Evolutionary conservation across 2,113 vertebrate genomes (phyloP).

Genomic region (Cygnus atratus): DNA sequence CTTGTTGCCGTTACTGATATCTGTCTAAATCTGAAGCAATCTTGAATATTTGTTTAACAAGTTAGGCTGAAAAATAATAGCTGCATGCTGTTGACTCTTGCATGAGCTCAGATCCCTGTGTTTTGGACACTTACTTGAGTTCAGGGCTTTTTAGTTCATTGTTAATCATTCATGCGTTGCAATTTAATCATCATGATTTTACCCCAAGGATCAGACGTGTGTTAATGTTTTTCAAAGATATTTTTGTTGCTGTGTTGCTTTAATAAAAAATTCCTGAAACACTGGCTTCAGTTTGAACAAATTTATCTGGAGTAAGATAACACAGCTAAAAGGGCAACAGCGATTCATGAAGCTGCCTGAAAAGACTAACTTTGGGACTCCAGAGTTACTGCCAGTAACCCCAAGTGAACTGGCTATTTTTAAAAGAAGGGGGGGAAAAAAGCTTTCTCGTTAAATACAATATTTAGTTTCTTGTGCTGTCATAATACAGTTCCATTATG

Average conservation of each 20-base stretch:
- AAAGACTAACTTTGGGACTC: neutral
- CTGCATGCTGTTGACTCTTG: neutral
- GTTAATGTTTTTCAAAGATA: neutral
- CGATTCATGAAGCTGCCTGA: neutral
- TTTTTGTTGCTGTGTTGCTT: neutral
- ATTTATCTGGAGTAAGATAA: neutral
- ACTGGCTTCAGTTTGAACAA: neutral
- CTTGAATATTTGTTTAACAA: neutral
- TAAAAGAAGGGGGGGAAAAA: neutral
- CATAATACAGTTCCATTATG: neutral
- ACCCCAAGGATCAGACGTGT: neutral
- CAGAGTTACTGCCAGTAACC: neutral
- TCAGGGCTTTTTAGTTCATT: slow-evolving; percentile 29
- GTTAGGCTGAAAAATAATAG: neutral
- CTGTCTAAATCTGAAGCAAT: neutral
- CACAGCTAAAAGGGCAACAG: neutral
- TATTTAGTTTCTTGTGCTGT: neutral
- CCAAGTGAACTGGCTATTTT: neutral
- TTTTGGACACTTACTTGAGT: neutral
- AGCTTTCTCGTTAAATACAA: neutral
- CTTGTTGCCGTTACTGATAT: neutral
- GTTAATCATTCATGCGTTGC: neutral
- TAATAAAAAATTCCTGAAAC: neutral
- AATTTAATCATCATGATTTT: slow-evolving; percentile 25
- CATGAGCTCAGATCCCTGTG: neutral